A percentile compares a stretch with the other conserved stretches of the same genome.
These are phyloP conservation scores for Pelodytes ibericus DNA, from an alignment of 2,797 vertebrate species.

Conservation along the genomic window DNA sequence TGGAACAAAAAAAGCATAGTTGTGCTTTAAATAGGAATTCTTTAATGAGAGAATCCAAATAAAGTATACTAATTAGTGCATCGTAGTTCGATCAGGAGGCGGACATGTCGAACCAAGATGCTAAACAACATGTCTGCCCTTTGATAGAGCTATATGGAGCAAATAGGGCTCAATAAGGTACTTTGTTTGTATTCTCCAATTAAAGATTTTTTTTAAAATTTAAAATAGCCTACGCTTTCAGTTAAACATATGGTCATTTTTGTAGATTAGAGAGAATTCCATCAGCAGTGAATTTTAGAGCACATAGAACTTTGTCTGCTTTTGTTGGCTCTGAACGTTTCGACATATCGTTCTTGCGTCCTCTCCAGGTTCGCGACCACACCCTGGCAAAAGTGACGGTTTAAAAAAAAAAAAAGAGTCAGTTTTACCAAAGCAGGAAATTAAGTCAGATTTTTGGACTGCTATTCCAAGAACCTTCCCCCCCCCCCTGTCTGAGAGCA, in stretches of 20 bases:
- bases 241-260: not conserved
- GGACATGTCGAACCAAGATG: too few species aligned
- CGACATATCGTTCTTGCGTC: not conserved
- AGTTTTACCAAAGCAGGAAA: constrained; percentile 32
- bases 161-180: too few species aligned
- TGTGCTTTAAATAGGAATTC: too few species aligned
- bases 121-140: too few species aligned
- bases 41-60: too few species aligned
- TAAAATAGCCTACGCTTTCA: too few species aligned
- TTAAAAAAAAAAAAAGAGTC: constrained; percentile 15
- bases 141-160: too few species aligned
- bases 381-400: constrained; percentile 44
- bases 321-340: constrained; percentile 17
- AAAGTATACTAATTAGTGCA: too few species aligned
- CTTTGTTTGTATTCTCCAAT: too few species aligned
- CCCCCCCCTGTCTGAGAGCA: not conserved
- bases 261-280: not conserved
- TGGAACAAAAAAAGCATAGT: too few species aligned
- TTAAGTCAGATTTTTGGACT: constrained; percentile 39
- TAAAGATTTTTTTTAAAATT: too few species aligned
- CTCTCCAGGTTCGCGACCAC: not conserved
- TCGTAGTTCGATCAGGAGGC: too few species aligned
- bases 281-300: not conserved
- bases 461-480: constrained; percentile 12
- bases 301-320: constrained; percentile 11